Conservation (phyloP, 2,888 invertebrate genomes). For the Campopleginae sp. region DNA sequence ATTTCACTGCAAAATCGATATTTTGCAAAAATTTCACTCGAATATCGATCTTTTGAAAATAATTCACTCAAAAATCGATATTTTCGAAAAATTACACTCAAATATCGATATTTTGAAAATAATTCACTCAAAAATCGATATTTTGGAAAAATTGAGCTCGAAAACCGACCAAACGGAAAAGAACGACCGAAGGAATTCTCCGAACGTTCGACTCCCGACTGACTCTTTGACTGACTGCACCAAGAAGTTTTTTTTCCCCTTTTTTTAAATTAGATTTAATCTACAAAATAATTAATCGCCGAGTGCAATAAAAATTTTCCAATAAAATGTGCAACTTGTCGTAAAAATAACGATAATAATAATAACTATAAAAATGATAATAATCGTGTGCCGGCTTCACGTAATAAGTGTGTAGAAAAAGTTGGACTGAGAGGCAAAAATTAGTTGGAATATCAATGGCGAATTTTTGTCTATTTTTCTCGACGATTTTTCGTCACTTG, state of each 20-base stretch:
- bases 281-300: neutral
- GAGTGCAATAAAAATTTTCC: constrained; percentile 36
- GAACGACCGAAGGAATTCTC: too few species aligned
- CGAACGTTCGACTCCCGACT: neutral
- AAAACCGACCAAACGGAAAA: neutral
- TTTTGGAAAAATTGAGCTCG: neutral
- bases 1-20: neutral
- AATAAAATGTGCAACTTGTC: constrained; percentile 21
- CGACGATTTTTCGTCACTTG: constrained; percentile 42
- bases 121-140: neutral
- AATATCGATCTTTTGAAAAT: too few species aligned
- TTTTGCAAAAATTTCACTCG: neutral
- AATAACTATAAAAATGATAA: neutral
- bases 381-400: constrained; percentile 58
- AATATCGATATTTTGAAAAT: too few species aligned
- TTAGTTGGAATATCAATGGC: constrained; percentile 33
- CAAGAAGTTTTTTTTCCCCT: neutral
- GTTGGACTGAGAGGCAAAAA: constrained; percentile 43
- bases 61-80: neutral
- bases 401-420: constrained; percentile 41
- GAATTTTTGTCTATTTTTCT: constrained; percentile 25
- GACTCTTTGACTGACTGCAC: constrained; percentile 10
- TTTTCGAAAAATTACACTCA: neutral
- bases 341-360: neutral
- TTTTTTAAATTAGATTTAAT: neutral